A percentile compares a stretch with the other conserved stretches of the same genome.
Evolutionary conservation across 2,797 vertebrate genomes (phyloP).

Genomic region (Thunnus albacares): DNA sequence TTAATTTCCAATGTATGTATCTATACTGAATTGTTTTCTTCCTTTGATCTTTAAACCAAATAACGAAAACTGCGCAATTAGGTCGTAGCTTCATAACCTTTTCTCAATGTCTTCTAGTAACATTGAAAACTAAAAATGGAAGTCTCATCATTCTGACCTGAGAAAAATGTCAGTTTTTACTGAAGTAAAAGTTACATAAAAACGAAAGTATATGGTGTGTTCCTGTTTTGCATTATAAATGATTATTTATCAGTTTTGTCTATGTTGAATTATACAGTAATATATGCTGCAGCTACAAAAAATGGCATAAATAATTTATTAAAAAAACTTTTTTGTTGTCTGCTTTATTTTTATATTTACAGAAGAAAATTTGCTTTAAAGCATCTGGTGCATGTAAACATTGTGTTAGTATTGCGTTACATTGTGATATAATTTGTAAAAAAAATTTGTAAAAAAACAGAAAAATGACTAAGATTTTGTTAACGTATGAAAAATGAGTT

Average conservation of each 20-base stretch:
- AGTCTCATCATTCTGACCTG: not conserved
- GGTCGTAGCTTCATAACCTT: not conserved
- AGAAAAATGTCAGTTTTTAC: conserved; percentile 6
- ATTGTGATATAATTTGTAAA: too few species aligned
- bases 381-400: not conserved
- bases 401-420: too few species aligned
- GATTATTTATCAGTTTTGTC: not conserved
- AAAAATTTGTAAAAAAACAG: too few species aligned
- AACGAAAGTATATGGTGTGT: not conserved
- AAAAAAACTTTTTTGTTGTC: not conserved
- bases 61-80: not conserved
- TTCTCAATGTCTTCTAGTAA: not conserved
- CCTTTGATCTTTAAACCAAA: not conserved
- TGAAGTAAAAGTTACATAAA: not conserved
- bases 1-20: not conserved
- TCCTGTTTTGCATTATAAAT: conserved; percentile 7
- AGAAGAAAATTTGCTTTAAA: not conserved
- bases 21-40: not conserved
- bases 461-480: too few species aligned
- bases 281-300: conserved; percentile 23
- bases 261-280: conserved; percentile 35
- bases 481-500: too few species aligned
- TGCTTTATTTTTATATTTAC: not conserved
- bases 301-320: conserved; percentile 39
- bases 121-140: not conserved